Percentiles rank a stretch among this genome's conserved stretches.
These are phyloP conservation scores for Acholoe squamosa DNA, from an alignment of 2,888 invertebrate species.

Conservation along the genomic window DNA sequence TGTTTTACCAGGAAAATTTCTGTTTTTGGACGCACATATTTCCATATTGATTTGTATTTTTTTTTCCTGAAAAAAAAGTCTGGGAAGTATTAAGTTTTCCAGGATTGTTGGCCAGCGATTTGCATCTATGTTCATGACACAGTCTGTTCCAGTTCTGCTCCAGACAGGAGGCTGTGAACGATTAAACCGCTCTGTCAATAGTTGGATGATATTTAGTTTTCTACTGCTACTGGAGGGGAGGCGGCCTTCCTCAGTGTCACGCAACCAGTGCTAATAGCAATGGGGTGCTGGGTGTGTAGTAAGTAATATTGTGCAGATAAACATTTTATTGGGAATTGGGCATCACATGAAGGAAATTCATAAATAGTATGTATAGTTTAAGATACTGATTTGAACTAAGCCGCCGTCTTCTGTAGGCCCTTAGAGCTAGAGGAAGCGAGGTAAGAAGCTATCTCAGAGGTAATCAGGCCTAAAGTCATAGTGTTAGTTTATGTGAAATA, in stretches of 20 bases:
- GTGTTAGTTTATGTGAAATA: no score
- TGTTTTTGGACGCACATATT: no score
- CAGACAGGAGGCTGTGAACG: neutral
- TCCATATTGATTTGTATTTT: no score
- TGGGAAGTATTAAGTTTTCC: no score
- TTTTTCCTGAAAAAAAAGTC: no score
- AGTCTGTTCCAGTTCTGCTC: no score
- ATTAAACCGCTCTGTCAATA: slow-evolving; percentile 6
- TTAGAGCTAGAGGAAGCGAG: neutral
- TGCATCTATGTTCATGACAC: no score
- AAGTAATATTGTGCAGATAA: neutral
- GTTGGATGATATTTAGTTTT: slow-evolving; percentile 13
- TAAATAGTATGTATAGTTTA: neutral
- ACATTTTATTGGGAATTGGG: neutral
- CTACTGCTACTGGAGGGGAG: neutral
- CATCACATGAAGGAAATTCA: neutral
- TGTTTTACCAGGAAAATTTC: no score
- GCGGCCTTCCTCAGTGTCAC: neutral
- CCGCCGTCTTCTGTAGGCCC: neutral
- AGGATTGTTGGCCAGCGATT: no score
- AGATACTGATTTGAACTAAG: neutral
- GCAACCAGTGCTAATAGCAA: neutral
- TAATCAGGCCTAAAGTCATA: no score
- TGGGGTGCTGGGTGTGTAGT: neutral
- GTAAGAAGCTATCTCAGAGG: neutral